Base-by-base conservation (phyloP, 2,113 vertebrate species). In the Hippotragus niger region DNA sequence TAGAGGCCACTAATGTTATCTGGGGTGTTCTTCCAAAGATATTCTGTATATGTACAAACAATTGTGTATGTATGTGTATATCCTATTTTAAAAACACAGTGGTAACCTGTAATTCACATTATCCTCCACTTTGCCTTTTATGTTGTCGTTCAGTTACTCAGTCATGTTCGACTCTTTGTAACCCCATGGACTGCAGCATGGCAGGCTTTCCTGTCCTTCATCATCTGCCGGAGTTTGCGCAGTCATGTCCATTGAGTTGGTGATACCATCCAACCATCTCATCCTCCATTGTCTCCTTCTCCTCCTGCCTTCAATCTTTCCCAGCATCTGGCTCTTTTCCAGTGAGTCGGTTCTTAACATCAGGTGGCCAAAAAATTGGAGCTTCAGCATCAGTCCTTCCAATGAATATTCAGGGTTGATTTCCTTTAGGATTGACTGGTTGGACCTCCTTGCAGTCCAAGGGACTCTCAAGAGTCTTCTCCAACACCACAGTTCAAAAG, bases 1-100 rank as follows among this genome's bases (percentile, higher is more conserved):
- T 76, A 74, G 25, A 95, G 55, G 29, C 43, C 47, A 52, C 40
- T 4, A 90, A 21, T 90, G 7, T 91, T 97, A 87, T 83, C 25
- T 94, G 31, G 16, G 91, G 15, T 94, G 31, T 96, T 58, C 62
- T 94, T 95, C 58, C 76, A 90, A 33, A 92, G 64, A 81, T 83
- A 64, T 36, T 90, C 50, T 88, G n/a, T 94, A 36, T 96, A 55
- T n/a, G 2, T 64, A 62, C 10, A 93, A 86, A 8, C 29, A 95
- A 57, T 1, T 67, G 6, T 91, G 25, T n/a, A 36, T 90, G 3
- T 95, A 55, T 89, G 33, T 88, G 17, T 36, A 76, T 50, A 50
- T 50, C 50, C 50, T 50, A 15, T 50, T 50, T 50, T 50, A 50
- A 15, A 50, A 50, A 50, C 47, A 14, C 50, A 50, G 50, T 50